Conservation (phyloP, 2,888 invertebrate species). For the Balanococcus diminutus region DNA sequence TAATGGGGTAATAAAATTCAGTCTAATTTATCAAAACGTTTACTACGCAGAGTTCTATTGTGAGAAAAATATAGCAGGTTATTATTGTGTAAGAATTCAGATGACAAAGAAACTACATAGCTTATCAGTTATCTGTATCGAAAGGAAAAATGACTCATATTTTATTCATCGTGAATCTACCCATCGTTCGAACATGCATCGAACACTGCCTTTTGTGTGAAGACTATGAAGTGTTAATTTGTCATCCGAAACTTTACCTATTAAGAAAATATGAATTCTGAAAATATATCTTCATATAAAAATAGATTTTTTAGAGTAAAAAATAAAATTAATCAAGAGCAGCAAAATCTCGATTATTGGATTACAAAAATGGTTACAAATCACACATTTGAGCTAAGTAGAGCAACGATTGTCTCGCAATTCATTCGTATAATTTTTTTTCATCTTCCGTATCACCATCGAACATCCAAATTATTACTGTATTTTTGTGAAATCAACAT, state of each 20-base stretch:
- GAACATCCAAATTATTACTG: neutral
- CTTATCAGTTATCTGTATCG: neutral
- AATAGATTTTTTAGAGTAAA: neutral
- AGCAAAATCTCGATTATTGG: constrained; percentile 23
- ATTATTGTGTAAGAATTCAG: neutral
- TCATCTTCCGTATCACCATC: too few relatives aligned
- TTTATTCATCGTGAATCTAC: too few relatives aligned
- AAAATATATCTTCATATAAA: constrained; percentile 13
- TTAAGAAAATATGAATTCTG: neutral
- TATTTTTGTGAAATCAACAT: neutral
- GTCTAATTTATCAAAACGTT: neutral
- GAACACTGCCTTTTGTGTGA: neutral
- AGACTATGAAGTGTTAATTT: neutral
- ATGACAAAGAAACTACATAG: neutral
- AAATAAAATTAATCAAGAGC: neutral
- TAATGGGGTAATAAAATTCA: neutral
- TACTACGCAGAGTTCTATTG: neutral
- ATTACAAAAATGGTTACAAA: neutral
- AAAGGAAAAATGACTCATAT: too few relatives aligned
- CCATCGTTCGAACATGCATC: too few relatives aligned
- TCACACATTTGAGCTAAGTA: constrained; percentile 11
- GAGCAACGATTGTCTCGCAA: constrained; percentile 8
- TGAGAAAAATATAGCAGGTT: neutral
- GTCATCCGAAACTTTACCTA: neutral
- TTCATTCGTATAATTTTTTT: neutral